Evolutionary conservation across 2,113 vertebrate species (phyloP).

Genomic region (Chionomys nivalis): DNA sequence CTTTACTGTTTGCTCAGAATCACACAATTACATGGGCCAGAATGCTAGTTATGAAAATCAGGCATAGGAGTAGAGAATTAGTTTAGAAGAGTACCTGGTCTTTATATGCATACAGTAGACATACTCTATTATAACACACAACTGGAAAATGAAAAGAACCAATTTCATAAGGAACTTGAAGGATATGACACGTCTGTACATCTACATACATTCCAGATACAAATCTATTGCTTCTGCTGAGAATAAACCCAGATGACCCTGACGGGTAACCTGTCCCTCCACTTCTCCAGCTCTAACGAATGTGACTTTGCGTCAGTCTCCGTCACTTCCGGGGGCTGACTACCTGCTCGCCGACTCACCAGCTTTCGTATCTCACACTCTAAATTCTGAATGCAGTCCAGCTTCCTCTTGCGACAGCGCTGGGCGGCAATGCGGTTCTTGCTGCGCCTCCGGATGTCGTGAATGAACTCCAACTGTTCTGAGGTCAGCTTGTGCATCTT

Average conservation of each 20-base stretch:
- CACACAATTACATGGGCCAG: not conserved
- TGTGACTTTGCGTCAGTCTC: not conserved
- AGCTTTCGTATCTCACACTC: slow-evolving; percentile 99
- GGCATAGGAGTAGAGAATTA: not conserved
- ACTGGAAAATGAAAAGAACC: not conserved
- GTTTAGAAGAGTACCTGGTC: not conserved
- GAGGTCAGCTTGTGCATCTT: slow-evolving; percentile 99
- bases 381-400: slow-evolving; percentile 98
- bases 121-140: not conserved
- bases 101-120: not conserved
- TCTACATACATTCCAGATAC: not conserved
- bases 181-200: not conserved
- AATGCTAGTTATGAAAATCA: not conserved
- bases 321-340: not conserved
- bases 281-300: not conserved
- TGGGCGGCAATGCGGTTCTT: slow-evolving; percentile 99
- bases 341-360: slow-evolving; percentile 82
- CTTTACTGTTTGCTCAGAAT: not conserved
- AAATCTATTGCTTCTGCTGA: not conserved
- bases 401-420: slow-evolving; percentile 98
- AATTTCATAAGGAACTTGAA: not conserved
- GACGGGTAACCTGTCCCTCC: not conserved
- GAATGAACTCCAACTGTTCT: slow-evolving; percentile 99
- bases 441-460: slow-evolving; percentile 96
- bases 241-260: not conserved